These are phyloP conservation scores for Drosophila falleni DNA, from an alignment of 2,888 invertebrate species.

Conservation along the genomic window DNA sequence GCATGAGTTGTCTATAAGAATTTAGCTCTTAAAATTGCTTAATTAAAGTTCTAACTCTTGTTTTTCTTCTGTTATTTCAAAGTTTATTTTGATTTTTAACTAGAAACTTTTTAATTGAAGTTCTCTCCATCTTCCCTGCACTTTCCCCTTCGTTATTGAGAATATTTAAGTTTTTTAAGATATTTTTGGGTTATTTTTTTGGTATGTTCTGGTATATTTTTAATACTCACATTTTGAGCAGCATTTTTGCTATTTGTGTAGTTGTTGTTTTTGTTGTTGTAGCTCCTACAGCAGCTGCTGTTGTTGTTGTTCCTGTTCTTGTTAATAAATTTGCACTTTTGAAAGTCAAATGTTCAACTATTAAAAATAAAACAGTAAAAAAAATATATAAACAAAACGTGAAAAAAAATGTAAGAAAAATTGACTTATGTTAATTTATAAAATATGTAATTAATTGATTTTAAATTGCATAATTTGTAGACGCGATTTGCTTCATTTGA, in stretches of 20 bases:
- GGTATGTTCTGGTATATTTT: background rate
- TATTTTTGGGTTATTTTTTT: background rate
- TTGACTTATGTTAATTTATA: slow-evolving; percentile 8
- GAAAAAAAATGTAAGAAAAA: slow-evolving; percentile 31
- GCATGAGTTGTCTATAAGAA: background rate
- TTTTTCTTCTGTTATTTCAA: background rate
- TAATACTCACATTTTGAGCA: slow-evolving; percentile 73
- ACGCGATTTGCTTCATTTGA: slow-evolving; percentile 20
- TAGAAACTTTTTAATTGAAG: background rate
- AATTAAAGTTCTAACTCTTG: background rate
- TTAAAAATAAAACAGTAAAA: slow-evolving; percentile 34
- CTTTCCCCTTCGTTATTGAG: too few species aligned
- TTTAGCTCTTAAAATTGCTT: background rate
- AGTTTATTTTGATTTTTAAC: background rate
- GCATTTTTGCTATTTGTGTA: slow-evolving; percentile 57
- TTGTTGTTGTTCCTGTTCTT: slow-evolving; percentile 40
- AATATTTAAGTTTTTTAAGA: background rate
- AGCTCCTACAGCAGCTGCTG: slow-evolving; percentile 41
- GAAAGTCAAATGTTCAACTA: slow-evolving; percentile 70
- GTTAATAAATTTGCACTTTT: slow-evolving; percentile 68
- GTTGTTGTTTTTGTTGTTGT: slow-evolving; percentile 25
- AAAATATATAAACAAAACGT: slow-evolving; percentile 24
- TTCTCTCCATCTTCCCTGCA: background rate
- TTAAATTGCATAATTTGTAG: slow-evolving; percentile 2
- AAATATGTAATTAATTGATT: slow-evolving; percentile 5